These are phyloP conservation scores for Schizopygopsis malacanthus DNA, from an alignment of 2,797 vertebrate species.

Conservation along the genomic window DNA sequence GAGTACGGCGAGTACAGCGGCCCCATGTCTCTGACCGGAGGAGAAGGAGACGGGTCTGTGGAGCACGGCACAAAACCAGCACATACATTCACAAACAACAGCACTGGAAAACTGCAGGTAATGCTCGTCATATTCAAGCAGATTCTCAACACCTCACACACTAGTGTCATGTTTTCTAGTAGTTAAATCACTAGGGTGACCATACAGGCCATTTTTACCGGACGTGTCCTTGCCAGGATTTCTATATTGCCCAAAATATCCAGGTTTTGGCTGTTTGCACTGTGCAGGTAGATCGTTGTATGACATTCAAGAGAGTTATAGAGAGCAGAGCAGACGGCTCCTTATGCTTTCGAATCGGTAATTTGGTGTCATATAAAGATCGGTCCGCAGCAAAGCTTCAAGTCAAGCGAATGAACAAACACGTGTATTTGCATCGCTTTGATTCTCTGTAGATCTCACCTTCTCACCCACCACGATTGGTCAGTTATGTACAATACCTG, in stretches of 20 bases:
- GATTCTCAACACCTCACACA: slow-evolving; percentile 40
- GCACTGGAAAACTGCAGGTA: slow-evolving; percentile 52
- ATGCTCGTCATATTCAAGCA: slow-evolving; percentile 6
- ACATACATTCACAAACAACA: slow-evolving; percentile 36
- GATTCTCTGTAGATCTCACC: no score
- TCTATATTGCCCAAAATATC: not conserved
- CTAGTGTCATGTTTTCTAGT: not conserved
- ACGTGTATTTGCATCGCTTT: not conserved
- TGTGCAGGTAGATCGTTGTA: not conserved
- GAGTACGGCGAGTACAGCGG: slow-evolving; percentile 76
- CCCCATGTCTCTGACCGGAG: slow-evolving; percentile 90
- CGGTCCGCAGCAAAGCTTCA: not conserved
- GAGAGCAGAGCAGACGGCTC: no score
- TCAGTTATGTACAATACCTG: not conserved
- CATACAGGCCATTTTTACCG: not conserved
- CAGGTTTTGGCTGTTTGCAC: not conserved
- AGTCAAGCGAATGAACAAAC: no score
- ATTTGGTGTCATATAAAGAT: not conserved
- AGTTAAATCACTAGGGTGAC: not conserved
- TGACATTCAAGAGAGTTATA: not conserved
- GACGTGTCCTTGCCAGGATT: not conserved
- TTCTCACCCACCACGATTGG: not conserved
- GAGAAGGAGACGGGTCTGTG: slow-evolving; percentile 87
- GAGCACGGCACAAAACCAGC: slow-evolving; percentile 41
- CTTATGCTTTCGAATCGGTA: no score